phyloP scores from a whole-genome alignment of 2,888 invertebrate genomes.

The Liposcelis brunnea region DNA sequence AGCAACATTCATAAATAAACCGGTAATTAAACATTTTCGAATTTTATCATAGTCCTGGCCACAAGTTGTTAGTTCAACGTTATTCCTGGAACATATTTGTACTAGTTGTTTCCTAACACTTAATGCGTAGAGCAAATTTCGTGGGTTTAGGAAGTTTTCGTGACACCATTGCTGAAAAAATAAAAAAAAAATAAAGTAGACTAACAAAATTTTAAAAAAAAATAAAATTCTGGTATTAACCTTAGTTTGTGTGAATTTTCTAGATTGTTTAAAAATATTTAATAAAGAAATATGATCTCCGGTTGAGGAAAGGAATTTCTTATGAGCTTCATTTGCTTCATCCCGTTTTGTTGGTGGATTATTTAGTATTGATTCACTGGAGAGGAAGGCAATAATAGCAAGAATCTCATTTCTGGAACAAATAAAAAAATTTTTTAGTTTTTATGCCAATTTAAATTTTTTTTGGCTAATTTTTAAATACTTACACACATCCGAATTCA shows the following conservation, averaged over 20 bases:
- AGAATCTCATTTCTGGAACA: slow-evolving; percentile 43
- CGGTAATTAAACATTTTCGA: slow-evolving; percentile 62
- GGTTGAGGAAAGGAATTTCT: slow-evolving; percentile 64
- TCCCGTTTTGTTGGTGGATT: slow-evolving; percentile 58
- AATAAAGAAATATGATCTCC: slow-evolving; percentile 87
- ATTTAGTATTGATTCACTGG: slow-evolving; percentile 72
- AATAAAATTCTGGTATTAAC: slow-evolving; percentile 21
- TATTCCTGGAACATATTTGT: slow-evolving; percentile 45
- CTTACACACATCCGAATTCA: slow-evolving; percentile 58
- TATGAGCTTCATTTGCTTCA: slow-evolving; percentile 45
- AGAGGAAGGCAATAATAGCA: slow-evolving; percentile 71
- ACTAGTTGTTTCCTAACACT: slow-evolving; percentile 66
- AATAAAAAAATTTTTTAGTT: slow-evolving; percentile 12
- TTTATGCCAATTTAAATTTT: not conserved
- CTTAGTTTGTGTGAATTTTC: slow-evolving; percentile 49
- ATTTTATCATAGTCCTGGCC: slow-evolving; percentile 27
- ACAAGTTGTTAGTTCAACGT: slow-evolving; percentile 44
- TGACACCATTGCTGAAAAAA: slow-evolving; percentile 62
- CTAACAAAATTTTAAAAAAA: slow-evolving; percentile 6
- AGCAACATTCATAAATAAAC: slow-evolving; percentile 75
- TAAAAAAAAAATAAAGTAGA: slow-evolving; percentile 9
- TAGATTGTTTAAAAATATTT: slow-evolving; percentile 70
- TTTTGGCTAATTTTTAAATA: slow-evolving; percentile 9
- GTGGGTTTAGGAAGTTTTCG: slow-evolving; percentile 69
- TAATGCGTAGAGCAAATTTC: slow-evolving; percentile 64